Conservation (phyloP, 30 jellyfish, hydroid and myxozoan species). For the Aurelia sp. region DNA sequence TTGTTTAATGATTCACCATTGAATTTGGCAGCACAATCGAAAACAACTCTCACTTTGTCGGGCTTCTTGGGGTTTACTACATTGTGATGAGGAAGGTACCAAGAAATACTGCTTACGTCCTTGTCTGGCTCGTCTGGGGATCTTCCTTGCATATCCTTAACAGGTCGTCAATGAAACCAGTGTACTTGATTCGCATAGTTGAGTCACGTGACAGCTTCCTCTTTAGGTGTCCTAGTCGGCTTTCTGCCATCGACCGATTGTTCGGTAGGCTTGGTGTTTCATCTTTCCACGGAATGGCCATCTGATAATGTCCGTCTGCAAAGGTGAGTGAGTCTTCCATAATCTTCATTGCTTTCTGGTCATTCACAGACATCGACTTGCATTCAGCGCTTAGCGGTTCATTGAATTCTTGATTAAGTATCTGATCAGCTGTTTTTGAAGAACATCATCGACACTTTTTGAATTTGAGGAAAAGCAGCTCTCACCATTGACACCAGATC, state of each 20-base stretch:
- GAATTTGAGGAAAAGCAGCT: too few relatives aligned
- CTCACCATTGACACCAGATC: background rate
- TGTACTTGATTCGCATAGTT: background rate
- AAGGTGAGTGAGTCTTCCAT: slow-evolving; percentile 36
- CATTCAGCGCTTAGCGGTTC: slow-evolving; percentile 3
- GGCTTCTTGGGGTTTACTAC: slow-evolving; percentile 58
- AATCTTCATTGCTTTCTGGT: slow-evolving; percentile 37
- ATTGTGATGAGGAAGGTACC: slow-evolving; percentile 71
- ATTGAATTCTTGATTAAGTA: slow-evolving; percentile 11
- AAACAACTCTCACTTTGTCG: slow-evolving; percentile 53
- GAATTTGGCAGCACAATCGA: slow-evolving; percentile 58
- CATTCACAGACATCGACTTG: slow-evolving; percentile 38
- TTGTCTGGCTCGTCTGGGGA: slow-evolving; percentile 11
- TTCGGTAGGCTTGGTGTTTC: slow-evolving; percentile 45
- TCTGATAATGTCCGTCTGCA: slow-evolving; percentile 40
- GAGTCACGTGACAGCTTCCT: slow-evolving; percentile 23
- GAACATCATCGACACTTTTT: slow-evolving; percentile 11
- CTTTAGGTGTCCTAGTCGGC: slow-evolving; percentile 27
- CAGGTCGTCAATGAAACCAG: slow-evolving; percentile 30
- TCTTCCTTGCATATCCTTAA: slow-evolving; percentile 40
- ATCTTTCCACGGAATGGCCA: slow-evolving; percentile 57
- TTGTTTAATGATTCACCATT: slow-evolving; percentile 12
- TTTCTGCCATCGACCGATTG: slow-evolving; percentile 31
- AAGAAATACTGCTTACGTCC: background rate
- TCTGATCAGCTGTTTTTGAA: background rate